These are phyloP conservation scores for Cyaniris semiargus DNA, from an alignment of 2,888 invertebrate species.

Conservation along the genomic window DNA sequence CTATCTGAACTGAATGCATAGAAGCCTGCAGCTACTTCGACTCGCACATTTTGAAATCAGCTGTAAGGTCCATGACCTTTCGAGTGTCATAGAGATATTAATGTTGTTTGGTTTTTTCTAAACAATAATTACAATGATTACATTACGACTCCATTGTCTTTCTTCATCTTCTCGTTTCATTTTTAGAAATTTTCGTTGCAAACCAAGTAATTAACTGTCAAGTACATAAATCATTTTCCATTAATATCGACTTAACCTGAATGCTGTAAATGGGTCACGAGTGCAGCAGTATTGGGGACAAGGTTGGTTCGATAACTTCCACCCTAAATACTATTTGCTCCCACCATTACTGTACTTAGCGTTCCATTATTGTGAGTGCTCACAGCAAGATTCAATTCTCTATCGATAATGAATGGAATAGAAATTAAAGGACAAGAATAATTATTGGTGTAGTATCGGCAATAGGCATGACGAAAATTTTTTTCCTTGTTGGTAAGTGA, in stretches of 20 bases:
- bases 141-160: background rate
- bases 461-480: too few relatives aligned
- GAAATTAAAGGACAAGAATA: background rate
- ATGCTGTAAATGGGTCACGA: constrained; percentile 30
- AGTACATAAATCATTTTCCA: constrained; percentile 2
- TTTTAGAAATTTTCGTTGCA: background rate
- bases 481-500: too few relatives aligned
- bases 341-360: background rate
- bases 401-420: background rate
- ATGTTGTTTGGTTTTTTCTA: background rate
- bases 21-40: background rate
- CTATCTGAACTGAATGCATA: background rate
- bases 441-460: too few relatives aligned
- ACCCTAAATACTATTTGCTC: constrained; percentile 27
- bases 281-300: constrained; percentile 31
- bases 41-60: background rate
- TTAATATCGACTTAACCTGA: constrained; percentile 26
- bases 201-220: background rate
- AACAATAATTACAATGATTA: too few relatives aligned
- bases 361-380: background rate
- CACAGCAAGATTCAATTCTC: background rate
- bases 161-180: background rate
- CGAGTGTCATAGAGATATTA: background rate
- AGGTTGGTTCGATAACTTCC: constrained; percentile 13
- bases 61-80: background rate